phyloP scores from a whole-genome alignment of 2,797 vertebrate genomes.

The Brachyalestes nurse region DNA sequence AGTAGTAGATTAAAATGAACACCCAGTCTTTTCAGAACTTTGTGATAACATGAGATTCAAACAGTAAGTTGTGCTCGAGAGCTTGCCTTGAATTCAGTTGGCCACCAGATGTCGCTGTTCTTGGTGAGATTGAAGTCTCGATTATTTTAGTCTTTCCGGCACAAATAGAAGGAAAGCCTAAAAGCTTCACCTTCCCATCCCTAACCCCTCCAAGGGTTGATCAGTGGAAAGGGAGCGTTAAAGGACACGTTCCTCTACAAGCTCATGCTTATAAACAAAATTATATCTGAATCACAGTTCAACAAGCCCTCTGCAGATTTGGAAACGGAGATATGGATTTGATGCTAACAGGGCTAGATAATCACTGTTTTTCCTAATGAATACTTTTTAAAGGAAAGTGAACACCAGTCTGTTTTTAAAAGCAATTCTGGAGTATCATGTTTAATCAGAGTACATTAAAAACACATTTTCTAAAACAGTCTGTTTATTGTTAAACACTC shows the following conservation, averaged over 20 bases:
- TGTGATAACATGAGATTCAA: too few relatives aligned
- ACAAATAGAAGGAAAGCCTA: too few relatives aligned
- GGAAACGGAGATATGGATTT: background rate
- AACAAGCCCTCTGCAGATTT: background rate
- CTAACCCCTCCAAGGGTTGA: background rate
- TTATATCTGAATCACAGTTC: background rate
- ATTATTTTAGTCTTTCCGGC: too few relatives aligned
- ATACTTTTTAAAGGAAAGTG: background rate
- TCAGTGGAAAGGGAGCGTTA: background rate
- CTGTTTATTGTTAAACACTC: conserved; percentile 83
- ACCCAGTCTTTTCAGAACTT: too few relatives aligned
- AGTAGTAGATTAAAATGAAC: too few relatives aligned
- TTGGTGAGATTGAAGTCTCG: too few relatives aligned
- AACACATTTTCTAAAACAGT: conserved; percentile 73
- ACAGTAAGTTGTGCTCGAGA: too few relatives aligned
- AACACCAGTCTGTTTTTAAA: background rate
- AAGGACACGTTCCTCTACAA: background rate
- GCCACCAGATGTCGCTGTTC: too few relatives aligned
- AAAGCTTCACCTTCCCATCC: too few relatives aligned
- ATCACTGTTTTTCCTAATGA: background rate
- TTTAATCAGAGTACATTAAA: background rate
- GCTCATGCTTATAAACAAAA: background rate
- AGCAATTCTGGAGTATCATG: background rate
- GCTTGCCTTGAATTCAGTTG: too few relatives aligned
- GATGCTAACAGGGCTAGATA: background rate